phyloP scores from a whole-genome alignment of 2,797 vertebrate genomes.

The Heteromormyrus szaboi region DNA sequence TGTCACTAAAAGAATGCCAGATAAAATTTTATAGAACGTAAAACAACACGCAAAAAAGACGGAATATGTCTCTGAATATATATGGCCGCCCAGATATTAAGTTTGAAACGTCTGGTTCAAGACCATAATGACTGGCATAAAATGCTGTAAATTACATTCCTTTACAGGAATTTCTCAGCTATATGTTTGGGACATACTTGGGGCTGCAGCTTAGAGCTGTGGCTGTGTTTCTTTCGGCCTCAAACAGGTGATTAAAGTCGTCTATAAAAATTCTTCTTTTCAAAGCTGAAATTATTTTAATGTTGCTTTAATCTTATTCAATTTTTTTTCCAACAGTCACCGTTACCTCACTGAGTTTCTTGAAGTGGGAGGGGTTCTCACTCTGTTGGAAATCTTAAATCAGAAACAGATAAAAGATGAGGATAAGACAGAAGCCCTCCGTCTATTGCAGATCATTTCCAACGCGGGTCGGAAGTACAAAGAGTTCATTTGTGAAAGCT shows the following conservation, averaged over 20 bases:
- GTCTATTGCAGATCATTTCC: slow-evolving; percentile 64
- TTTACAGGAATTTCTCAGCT: slow-evolving; percentile 58
- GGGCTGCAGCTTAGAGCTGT: slow-evolving; percentile 68
- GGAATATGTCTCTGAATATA: not conserved
- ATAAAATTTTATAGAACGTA: not conserved
- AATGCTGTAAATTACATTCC: slow-evolving; percentile 29
- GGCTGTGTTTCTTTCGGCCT: slow-evolving; percentile 71
- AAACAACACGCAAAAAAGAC: not conserved
- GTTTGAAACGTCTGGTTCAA: not conserved
- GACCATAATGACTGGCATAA: not conserved
- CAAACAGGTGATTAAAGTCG: slow-evolving; percentile 64
- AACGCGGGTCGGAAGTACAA: slow-evolving; percentile 68
- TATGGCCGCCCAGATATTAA: not conserved
- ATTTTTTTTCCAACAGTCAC: slow-evolving; percentile 49
- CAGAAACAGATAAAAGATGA: slow-evolving; percentile 60
- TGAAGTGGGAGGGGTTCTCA: slow-evolving; percentile 68
- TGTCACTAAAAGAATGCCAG: not conserved
- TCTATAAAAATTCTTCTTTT: not conserved
- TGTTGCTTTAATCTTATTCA: not conserved
- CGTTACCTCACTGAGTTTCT: slow-evolving; percentile 75
- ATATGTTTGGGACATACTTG: slow-evolving; percentile 64
- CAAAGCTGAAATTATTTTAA: not conserved
- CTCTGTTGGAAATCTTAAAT: slow-evolving; percentile 71
- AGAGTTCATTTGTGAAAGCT: slow-evolving; percentile 79
- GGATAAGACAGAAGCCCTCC: slow-evolving; percentile 64